Evolutionary conservation across 1,140 invertebrate genomes (phyloP), one percentile per base, ranked within the genome.

Genomic region (Cryptotermes secundus): DNA sequence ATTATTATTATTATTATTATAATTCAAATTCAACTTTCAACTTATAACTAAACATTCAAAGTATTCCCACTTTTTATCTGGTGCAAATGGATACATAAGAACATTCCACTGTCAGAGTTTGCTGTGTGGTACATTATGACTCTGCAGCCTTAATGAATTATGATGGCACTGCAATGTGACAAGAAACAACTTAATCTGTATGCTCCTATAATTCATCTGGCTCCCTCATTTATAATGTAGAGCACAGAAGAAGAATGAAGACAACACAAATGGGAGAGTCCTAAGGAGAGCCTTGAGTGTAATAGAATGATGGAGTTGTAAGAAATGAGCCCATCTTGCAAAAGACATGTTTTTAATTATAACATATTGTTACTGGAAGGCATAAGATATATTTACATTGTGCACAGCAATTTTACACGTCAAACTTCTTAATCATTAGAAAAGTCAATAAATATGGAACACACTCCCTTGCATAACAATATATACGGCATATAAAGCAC

Each of bases 301-400:
- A n/a, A 72, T 31, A n/a, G 31, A 72, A 72, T 72, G 0, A 72
- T 31, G 9, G 31, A n/a, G 31, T 72, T 72, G 45, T 72, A 72
- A 72, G 59, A 26, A 72, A 72, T n/a, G 7, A 72, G 59, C 26
- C 59, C 59, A 72, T n/a, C 26, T n/a, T 31, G 9, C 10, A n/a
- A 72, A 72, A 72, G 26, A 72, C 59, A 72, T 31, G 7, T 26
- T 72, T 72, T 72, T 49, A 49, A 72, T 72, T 72, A 72, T n/a
- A 72, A 3, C 31, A 72, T 16, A 72, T 72, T n/a, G 7, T 31
- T 26, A 72, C 59, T 72, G 59, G 59, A 72, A 72, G 59, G 59
- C 59, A 72, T 72, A 72, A 31, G 59, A 72, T 72, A 31, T 72
- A 72, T 72, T 72, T 72, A n/a, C n/a, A 72, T n/a, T n/a, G 59